phyloP scores from a whole-genome alignment of 2,797 vertebrate genomes.

The Synaphobranchus kaupii region DNA sequence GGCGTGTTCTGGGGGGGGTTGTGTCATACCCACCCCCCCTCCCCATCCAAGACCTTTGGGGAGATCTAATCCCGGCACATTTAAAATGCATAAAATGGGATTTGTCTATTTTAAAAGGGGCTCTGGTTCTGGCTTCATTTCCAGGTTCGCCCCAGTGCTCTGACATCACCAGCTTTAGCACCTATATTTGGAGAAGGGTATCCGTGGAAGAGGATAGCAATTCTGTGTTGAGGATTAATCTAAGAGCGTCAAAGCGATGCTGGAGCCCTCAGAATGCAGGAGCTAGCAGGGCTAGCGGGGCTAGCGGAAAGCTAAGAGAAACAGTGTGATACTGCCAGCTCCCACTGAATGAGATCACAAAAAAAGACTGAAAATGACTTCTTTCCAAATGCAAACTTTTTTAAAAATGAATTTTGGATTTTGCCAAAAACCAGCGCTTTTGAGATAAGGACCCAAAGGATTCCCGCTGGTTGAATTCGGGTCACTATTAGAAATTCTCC shows the following conservation, averaged over 20 bases:
- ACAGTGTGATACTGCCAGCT: not conserved
- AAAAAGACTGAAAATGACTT: not conserved
- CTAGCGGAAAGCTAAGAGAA: not conserved
- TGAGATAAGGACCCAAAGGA: not conserved
- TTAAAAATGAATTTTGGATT: not conserved
- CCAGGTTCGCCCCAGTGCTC: not conserved
- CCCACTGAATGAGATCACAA: not conserved
- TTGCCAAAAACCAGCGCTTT: not conserved
- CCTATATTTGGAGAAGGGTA: not conserved
- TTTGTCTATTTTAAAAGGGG: too few species aligned
- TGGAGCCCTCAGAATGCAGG: slow-evolving; percentile 4
- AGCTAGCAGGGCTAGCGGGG: not conserved
- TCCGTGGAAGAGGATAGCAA: not conserved
- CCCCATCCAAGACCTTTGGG: not conserved
- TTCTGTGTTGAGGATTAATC: not conserved
- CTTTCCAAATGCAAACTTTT: not conserved
- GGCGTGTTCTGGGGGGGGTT: not conserved
- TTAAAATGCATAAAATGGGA: not conserved
- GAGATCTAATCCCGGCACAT: not conserved
- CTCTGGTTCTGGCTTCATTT: too few species aligned
- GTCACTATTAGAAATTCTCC: not conserved
- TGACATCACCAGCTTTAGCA: not conserved
- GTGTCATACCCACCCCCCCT: not conserved
- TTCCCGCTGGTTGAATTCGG: not conserved
- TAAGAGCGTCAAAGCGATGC: not conserved